Percentiles rank a stretch among this genome's conserved stretches.
Evolutionary conservation across 2,113 vertebrate species (phyloP).

Genomic region (Larimichthys crocea): DNA sequence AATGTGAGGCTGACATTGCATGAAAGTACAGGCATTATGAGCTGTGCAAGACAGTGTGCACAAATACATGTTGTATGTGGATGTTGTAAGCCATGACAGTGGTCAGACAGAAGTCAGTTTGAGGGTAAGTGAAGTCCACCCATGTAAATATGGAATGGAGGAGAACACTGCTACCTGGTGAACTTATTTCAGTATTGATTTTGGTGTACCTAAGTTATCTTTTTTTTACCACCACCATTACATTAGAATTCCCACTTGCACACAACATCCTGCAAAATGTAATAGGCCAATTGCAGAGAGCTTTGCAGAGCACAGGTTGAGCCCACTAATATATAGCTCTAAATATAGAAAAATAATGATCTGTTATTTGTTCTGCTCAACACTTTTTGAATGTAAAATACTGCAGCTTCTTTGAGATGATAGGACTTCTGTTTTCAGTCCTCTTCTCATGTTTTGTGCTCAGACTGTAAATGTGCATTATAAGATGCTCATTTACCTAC

Average conservation of each 20-base stretch:
- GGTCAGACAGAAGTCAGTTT: neutral
- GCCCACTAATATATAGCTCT: neutral
- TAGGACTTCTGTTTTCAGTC: neutral
- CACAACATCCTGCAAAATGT: neutral
- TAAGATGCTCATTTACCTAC: neutral
- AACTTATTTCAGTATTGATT: neutral
- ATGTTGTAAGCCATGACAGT: neutral
- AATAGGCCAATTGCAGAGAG: neutral
- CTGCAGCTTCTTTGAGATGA: neutral
- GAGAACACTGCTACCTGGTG: too few relatives aligned
- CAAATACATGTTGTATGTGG: neutral
- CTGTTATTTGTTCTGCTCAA: neutral
- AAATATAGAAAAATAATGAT: conserved; percentile 1
- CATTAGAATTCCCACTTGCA: too few relatives aligned
- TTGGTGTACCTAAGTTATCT: neutral
- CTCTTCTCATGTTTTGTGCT: neutral
- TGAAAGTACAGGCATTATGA: neutral
- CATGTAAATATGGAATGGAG: neutral
- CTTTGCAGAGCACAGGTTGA: neutral
- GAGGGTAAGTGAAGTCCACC: neutral
- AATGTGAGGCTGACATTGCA: neutral
- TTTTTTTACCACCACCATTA: neutral
- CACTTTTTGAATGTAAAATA: neutral
- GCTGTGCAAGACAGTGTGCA: neutral
- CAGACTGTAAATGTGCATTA: neutral